phyloP scores from a whole-genome alignment of 30 jellyfish, hydroid and myxozoan genomes.

The Sanderia malayensis region DNA sequence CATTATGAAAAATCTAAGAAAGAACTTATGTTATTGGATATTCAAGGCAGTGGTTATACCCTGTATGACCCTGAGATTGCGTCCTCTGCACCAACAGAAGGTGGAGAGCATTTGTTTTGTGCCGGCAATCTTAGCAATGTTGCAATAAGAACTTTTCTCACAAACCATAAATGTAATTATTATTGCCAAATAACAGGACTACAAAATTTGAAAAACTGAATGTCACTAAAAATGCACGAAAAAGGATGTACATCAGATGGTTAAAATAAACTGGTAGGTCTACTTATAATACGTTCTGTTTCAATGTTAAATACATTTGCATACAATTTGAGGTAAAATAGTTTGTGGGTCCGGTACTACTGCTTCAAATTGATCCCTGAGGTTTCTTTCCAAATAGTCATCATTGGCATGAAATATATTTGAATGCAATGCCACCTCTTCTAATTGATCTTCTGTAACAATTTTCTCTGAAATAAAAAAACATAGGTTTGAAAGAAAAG shows the following conservation, averaged over 20 bases:
- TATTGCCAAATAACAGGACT: constrained; percentile 16
- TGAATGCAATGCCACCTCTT: constrained; percentile 9
- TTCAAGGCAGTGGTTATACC: constrained; percentile 41
- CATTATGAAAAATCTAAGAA: constrained; percentile 24
- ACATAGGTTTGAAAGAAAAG: not conserved
- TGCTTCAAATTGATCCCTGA: constrained; percentile 29
- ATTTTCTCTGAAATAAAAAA: constrained; percentile 17
- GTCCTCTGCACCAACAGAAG: constrained; percentile 41
- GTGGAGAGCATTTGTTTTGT: constrained; percentile 42
- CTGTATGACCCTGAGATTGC: constrained; percentile 50
- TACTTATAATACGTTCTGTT: constrained; percentile 23
- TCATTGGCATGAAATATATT: constrained; percentile 3
- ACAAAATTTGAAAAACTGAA: constrained; percentile 10
- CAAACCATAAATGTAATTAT: constrained; percentile 35
- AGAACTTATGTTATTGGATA: constrained; percentile 35
- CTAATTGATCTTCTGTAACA: constrained; percentile 27
- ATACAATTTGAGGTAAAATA: constrained; percentile 16
- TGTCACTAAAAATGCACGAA: not conserved
- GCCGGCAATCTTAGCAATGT: constrained; percentile 30
- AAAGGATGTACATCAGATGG: constrained; percentile 1
- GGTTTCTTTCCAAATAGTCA: constrained; percentile 31
- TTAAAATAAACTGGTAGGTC: not conserved
- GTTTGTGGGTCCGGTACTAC: constrained; percentile 22
- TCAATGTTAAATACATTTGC: constrained; percentile 11
- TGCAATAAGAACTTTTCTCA: constrained; percentile 21